Percentiles rank a stretch among this genome's conserved stretches.
phyloP scores from a whole-genome alignment of 2,888 invertebrate species.

The Drosophila borborema region DNA sequence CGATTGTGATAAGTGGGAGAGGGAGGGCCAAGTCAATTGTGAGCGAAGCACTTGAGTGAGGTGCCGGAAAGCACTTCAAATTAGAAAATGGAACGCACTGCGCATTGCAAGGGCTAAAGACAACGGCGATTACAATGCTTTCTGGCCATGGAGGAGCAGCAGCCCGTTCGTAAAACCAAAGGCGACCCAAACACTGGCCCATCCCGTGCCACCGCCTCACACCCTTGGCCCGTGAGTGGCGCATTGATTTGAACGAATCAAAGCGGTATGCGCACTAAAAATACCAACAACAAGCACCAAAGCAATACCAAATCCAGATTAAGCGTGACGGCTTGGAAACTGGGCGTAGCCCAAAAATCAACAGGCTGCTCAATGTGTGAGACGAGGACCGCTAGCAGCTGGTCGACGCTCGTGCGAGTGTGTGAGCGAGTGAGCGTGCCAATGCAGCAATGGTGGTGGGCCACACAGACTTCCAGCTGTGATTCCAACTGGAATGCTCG shows the following conservation, averaged over 20 bases:
- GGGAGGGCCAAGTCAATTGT: conserved; percentile 37
- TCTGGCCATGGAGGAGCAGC: conserved; percentile 34
- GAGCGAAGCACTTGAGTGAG: conserved; percentile 56
- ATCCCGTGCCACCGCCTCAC: conserved; percentile 19
- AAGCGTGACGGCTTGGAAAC: conserved; percentile 71
- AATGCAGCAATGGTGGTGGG: conserved; percentile 69
- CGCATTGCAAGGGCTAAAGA: conserved; percentile 46
- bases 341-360: conserved; percentile 70
- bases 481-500: conserved; percentile 72
- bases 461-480: conserved; percentile 56
- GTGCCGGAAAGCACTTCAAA: conserved; percentile 70
- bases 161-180: conserved; percentile 62
- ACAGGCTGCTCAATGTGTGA: conserved; percentile 52
- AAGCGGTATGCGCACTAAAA: conserved; percentile 82
- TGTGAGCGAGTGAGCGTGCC: conserved; percentile 15
- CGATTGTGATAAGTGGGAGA: background rate
- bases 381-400: conserved; percentile 5
- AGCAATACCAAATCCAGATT: conserved; percentile 72
- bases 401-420: background rate
- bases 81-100: conserved; percentile 67
- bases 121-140: conserved; percentile 63
- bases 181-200: conserved; percentile 62
- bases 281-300: conserved; percentile 78
- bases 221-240: conserved; percentile 57
- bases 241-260: conserved; percentile 82